A percentile compares a stretch with the other conserved stretches of the same genome.
Evolutionary conservation across 2,888 invertebrate species (phyloP).

Genomic region (Papilio demoleus): DNA sequence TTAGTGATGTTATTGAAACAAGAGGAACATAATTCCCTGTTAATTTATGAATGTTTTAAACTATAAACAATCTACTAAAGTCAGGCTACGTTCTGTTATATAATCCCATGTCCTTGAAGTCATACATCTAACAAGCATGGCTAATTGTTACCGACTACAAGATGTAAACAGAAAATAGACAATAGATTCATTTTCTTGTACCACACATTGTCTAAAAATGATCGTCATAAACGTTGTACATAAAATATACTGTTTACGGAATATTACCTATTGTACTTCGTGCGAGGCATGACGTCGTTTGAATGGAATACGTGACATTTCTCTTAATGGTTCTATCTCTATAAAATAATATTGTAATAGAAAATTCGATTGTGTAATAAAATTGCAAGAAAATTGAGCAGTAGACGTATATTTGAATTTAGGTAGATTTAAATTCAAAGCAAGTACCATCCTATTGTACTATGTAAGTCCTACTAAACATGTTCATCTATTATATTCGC

Average conservation of each 20-base stretch:
- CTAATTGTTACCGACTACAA: constrained; percentile 41
- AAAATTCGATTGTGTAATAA: neutral
- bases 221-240: constrained; percentile 11
- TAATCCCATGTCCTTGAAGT: constrained; percentile 19
- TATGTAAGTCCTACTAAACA: neutral
- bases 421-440: neutral
- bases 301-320: constrained; percentile 33
- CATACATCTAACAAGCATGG: constrained; percentile 31
- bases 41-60: no score
- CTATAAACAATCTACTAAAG: no score
- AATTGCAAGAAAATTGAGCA: neutral
- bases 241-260: constrained; percentile 23
- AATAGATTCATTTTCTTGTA: constrained; percentile 18
- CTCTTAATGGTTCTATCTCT: constrained; percentile 11
- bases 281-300: constrained; percentile 28
- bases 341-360: constrained; percentile 3
- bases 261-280: constrained; percentile 27
- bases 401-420: no score
- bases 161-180: no score
- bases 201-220: constrained; percentile 35
- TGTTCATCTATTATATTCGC: constrained; percentile 9
- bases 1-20: no score
- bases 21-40: no score
- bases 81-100: neutral
- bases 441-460: neutral